Percentiles rank a stretch among this genome's conserved stretches.
phyloP scores from a whole-genome alignment of 2,113 vertebrate genomes.

The Actenoides hombroni region DNA sequence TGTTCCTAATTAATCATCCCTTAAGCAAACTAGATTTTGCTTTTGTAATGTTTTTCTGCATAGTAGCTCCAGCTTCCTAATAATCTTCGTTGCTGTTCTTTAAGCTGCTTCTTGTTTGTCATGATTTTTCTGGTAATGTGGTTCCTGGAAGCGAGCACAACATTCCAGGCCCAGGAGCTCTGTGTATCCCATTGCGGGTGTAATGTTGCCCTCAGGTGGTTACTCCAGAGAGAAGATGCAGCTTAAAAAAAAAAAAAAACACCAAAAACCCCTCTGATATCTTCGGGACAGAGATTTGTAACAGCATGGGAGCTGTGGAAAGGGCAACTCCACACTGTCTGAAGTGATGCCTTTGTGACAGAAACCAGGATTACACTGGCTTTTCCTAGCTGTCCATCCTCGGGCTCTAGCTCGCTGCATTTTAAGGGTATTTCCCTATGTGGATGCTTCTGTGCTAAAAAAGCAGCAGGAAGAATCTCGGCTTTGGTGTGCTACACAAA shows the following conservation, averaged over 20 bases:
- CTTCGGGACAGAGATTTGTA: neutral
- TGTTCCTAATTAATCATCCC: constrained; percentile 15
- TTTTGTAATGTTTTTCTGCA: constrained; percentile 1
- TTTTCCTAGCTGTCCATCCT: neutral
- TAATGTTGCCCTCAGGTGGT: constrained; percentile 63
- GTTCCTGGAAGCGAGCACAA: neutral
- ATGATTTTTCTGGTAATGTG: neutral
- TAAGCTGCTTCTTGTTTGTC: neutral
- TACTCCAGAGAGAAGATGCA: neutral
- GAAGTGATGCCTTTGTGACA: neutral
- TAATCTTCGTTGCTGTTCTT: neutral
- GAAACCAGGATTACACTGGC: neutral
- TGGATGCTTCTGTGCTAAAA: neutral
- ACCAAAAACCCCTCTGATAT: neutral
- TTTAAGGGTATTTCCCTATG: neutral
- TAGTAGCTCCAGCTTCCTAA: neutral
- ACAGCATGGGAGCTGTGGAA: neutral
- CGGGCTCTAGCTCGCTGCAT: neutral
- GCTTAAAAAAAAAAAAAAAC: neutral
- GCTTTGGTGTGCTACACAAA: neutral
- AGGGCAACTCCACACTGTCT: rapidly evolving
- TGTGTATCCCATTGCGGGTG: neutral
- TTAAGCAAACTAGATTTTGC: constrained; percentile 28
- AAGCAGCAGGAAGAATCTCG: neutral
- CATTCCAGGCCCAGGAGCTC: neutral